A percentile compares a stretch with the other conserved stretches of the same genome.
These are phyloP conservation scores for Nibea coibor DNA, from an alignment of 2,113 vertebrate species.

Conservation along the genomic window DNA sequence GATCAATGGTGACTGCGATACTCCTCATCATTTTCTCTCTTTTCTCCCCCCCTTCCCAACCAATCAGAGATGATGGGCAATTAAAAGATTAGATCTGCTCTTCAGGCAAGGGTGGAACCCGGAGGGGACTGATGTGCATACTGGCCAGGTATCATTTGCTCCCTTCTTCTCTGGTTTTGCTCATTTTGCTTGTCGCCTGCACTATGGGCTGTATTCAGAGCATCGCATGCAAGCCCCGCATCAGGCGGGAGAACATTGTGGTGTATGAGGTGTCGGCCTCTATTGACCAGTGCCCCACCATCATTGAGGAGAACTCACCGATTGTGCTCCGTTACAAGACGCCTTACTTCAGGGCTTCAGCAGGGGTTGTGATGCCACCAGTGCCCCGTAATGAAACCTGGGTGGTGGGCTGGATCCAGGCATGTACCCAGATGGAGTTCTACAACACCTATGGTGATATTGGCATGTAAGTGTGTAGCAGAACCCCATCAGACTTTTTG, in stretches of 20 bases:
- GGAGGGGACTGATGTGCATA: conserved; percentile 82
- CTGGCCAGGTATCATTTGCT: conserved; percentile 72
- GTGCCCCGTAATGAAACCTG: conserved; percentile 96
- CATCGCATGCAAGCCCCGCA: conserved; percentile 95
- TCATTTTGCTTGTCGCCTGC: conserved; percentile 78
- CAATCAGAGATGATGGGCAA: conserved; percentile 61
- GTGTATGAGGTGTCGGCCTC: conserved; percentile 96
- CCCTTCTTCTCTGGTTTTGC: conserved; percentile 78
- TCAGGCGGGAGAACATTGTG: conserved; percentile 96
- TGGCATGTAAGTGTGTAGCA: conserved; percentile 89
- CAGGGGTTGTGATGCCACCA: conserved; percentile 95
- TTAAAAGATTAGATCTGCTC: conserved; percentile 70
- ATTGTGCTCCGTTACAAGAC: conserved; percentile 99
- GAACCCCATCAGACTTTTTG: not conserved
- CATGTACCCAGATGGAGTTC: conserved; percentile 99
- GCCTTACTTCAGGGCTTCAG: conserved; percentile 97
- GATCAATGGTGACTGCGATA: conserved; percentile 64
- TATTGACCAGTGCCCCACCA: conserved; percentile 94
- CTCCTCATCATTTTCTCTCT: conserved; percentile 10
- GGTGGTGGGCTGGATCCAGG: conserved; percentile 99
- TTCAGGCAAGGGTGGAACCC: conserved; percentile 74
- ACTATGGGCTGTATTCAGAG: conserved; percentile 97
- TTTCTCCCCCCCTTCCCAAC: conserved; percentile 21
- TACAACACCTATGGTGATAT: conserved; percentile 98
- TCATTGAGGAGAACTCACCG: conserved; percentile 97